These are phyloP conservation scores for Petaurus breviceps DNA, from an alignment of 2,113 vertebrate genomes.

Conservation along the genomic window DNA sequence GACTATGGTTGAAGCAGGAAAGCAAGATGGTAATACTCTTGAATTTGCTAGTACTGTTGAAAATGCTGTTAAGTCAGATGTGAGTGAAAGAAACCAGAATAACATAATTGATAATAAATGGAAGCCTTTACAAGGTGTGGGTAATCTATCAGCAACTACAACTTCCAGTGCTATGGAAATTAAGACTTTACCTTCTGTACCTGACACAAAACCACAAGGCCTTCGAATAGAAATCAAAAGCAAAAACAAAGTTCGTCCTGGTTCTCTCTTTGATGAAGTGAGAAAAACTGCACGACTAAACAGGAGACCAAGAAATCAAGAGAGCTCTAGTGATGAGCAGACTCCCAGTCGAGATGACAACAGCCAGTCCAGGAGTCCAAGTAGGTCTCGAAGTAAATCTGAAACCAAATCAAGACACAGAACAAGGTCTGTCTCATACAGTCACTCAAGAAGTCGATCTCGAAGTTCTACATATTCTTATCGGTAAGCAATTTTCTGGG, in stretches of 20 bases:
- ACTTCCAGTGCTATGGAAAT: constrained; percentile 45
- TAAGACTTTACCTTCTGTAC: constrained; percentile 74
- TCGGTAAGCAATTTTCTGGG: constrained; percentile 83
- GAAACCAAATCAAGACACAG: constrained; percentile 89
- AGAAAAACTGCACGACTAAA: constrained; percentile 96
- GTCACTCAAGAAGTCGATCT: constrained; percentile 90
- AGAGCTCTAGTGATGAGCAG: constrained; percentile 95
- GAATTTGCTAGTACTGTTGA: constrained; percentile 58
- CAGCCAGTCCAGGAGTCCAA: constrained; percentile 84
- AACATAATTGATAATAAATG: constrained; percentile 88
- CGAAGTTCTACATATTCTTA: constrained; percentile 92
- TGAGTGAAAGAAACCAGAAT: constrained; percentile 62
- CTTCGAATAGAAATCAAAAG: constrained; percentile 97
- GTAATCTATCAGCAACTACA: constrained; percentile 75
- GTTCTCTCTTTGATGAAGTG: constrained; percentile 97
- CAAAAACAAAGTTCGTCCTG: constrained; percentile 93
- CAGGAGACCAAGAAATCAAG: constrained; percentile 94
- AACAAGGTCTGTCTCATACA: constrained; percentile 90
- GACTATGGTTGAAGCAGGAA: not conserved
- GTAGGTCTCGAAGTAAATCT: constrained; percentile 89
- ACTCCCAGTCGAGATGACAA: constrained; percentile 85
- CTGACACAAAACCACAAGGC: constrained; percentile 85
- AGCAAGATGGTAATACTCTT: constrained; percentile 53
- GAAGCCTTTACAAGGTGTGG: constrained; percentile 92
- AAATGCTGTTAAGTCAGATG: constrained; percentile 70